Evolutionary conservation across 92 coral and sea anemone genomes (phyloP), one percentile per base, ranked within the genome.

Genomic region (Phymanthus crucifer): DNA sequence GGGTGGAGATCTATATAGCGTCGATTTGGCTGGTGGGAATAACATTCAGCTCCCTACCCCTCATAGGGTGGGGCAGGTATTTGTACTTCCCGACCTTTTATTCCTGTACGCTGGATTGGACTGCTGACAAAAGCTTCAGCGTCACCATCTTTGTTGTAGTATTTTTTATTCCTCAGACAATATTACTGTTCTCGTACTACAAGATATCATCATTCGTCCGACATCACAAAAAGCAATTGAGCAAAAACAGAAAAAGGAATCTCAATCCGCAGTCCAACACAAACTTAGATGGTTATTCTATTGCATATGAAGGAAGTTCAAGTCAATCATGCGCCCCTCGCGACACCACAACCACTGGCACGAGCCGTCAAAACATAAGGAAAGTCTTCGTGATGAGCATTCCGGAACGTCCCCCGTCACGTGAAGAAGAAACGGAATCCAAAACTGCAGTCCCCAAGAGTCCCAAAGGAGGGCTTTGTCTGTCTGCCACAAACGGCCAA

Each of bases 71-170:
- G 87, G 95, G 92, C 19, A 54, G 66, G 31, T 79, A 78, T 73
- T 26, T 72, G 21, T 91, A 74, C 54, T 58, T 91, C 69, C 86
- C 83, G 33, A 64, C 72, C 27, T 83, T 82, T 37, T 82, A 77
- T 54, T 80, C 89, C 54, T 91, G 95, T 75, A 80, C 87, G 0
- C 43, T 88, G 7, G 92, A 91, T 45, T 91, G 91, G 86, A 23
- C 71, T 34, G 80, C 87, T 14, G 79, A 87, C 65, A 80, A 32
- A 40, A 67, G 74, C 2, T 91, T 85, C 84, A 80, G 90, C 7
- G 72, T 76, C 5, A 83, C 83, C 14, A 38, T 91, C 3, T 79
- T 91, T 40, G 83, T 86, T 8, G 67, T 72, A 14, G 84, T 91
- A 23, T 91, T 88, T 40, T 76, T 76, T 50, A 80, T 87, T 21